Percentiles rank a stretch among this genome's conserved stretches.
Evolutionary conservation across 2,888 invertebrate genomes (phyloP).

Genomic region (Andrena camellia): DNA sequence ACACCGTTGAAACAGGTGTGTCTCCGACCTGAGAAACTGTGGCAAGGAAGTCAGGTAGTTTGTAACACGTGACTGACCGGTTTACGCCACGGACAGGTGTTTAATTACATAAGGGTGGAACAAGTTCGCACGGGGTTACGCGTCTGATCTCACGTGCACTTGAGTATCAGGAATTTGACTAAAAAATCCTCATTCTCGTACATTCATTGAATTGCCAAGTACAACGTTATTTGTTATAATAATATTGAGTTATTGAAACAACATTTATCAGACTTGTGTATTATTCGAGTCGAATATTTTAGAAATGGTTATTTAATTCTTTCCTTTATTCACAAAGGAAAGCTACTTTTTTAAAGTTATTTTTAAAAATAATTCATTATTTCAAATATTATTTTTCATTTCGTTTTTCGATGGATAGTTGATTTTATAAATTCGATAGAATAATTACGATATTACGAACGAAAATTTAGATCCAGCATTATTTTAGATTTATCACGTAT

Average conservation of each 20-base stretch:
- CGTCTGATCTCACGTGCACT: neutral
- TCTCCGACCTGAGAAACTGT: constrained; percentile 49
- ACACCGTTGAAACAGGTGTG: constrained; percentile 64
- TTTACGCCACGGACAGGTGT: constrained; percentile 59
- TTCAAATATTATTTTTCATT: too few relatives aligned
- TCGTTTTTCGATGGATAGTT: neutral
- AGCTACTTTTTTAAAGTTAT: too few relatives aligned
- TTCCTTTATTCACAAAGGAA: too few relatives aligned
- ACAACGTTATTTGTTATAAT: neutral
- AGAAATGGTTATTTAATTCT: too few relatives aligned
- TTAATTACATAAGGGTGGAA: constrained; percentile 51
- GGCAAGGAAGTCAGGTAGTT: constrained; percentile 52
- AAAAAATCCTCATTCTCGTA: neutral
- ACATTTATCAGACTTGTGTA: too few relatives aligned
- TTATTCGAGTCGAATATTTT: too few relatives aligned
- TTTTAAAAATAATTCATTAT: too few relatives aligned
- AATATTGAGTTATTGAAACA: neutral
- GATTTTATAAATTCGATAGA: neutral
- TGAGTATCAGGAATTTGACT: neutral
- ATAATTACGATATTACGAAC: neutral
- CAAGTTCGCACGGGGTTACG: constrained; percentile 36
- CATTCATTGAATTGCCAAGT: constrained; percentile 12
- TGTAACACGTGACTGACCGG: constrained; percentile 56
- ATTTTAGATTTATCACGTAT: too few relatives aligned
- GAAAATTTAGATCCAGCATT: neutral